Evolutionary conservation across 2,888 invertebrate genomes (phyloP).

Genomic region (Drosophila yooni): DNA sequence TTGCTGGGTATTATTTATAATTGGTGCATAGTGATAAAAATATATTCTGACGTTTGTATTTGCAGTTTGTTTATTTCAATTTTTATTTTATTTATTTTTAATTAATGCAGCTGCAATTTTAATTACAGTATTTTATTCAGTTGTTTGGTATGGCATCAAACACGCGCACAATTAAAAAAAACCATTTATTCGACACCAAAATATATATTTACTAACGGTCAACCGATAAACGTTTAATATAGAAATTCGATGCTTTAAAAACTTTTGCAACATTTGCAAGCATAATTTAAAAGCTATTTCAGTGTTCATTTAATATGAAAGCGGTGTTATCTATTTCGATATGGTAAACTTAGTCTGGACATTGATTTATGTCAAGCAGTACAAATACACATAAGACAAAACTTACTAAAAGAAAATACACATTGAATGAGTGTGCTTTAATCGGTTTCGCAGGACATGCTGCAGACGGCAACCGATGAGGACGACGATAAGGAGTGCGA

Average conservation of each 20-base stretch:
- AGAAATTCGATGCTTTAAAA: not conserved
- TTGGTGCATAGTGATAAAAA: not conserved
- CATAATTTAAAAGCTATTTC: not conserved
- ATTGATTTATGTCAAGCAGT: not conserved
- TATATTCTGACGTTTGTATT: not conserved
- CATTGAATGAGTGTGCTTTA: constrained; percentile 14
- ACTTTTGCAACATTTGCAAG: not conserved
- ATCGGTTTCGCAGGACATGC: constrained; percentile 77
- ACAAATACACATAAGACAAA: not conserved
- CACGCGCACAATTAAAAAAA: not conserved
- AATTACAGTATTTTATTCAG: not conserved
- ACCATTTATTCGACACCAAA: not conserved
- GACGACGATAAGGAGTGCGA: constrained; percentile 84
- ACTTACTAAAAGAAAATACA: not conserved
- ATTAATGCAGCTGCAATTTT: not conserved
- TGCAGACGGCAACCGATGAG: constrained; percentile 82
- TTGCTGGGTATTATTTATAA: not conserved
- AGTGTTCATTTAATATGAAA: not conserved
- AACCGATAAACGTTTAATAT: not conserved
- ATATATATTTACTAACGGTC: not conserved
- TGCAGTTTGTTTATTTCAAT: not conserved
- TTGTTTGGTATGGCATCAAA: not conserved
- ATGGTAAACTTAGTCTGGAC: not conserved
- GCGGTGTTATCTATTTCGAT: not conserved
- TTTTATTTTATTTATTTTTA: not conserved